Evolutionary conservation across 2,797 vertebrate species (phyloP).

Genomic region (Cetoscarus ocellatus): DNA sequence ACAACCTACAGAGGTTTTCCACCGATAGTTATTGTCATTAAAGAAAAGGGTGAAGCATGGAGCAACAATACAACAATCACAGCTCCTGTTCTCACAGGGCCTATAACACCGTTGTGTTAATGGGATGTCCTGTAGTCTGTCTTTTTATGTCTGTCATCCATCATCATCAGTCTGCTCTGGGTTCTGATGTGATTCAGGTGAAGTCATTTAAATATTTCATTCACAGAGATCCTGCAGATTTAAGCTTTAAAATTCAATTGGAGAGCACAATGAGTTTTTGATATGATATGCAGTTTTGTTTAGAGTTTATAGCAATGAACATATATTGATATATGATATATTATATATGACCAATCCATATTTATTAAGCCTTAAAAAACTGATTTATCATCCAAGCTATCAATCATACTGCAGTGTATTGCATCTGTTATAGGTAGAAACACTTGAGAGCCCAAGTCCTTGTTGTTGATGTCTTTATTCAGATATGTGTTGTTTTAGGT

Average conservation of each 20-base stretch:
- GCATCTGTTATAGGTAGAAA: too few species aligned
- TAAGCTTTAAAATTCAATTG: conserved; percentile 2
- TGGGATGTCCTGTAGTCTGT: conserved; percentile 48
- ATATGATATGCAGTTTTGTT: too few species aligned
- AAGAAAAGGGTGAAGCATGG: conserved; percentile 49
- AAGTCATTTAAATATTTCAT: conserved; percentile 31
- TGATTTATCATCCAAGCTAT: too few species aligned
- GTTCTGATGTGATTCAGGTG: conserved; percentile 35
- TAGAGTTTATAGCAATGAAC: too few species aligned
- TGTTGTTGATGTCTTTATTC: too few species aligned
- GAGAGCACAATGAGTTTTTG: background rate
- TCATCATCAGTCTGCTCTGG: conserved; percentile 11
- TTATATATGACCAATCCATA: too few species aligned
- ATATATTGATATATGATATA: too few species aligned
- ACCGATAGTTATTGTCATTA: conserved; percentile 77
- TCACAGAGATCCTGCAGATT: conserved; percentile 7
- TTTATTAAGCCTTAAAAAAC: too few species aligned
- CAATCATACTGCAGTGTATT: too few species aligned
- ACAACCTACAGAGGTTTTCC: conserved; percentile 70
- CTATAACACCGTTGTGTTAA: conserved; percentile 44
- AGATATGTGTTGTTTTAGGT: too few species aligned
- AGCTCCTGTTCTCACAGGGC: conserved; percentile 26
- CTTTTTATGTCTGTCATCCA: conserved; percentile 38
- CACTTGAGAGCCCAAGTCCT: too few species aligned
- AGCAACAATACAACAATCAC: conserved; percentile 73